Evolutionary conservation across 1,140 invertebrate species (phyloP), one percentile per base, ranked within the genome.

Genomic region (Drosophila rufa): DNA sequence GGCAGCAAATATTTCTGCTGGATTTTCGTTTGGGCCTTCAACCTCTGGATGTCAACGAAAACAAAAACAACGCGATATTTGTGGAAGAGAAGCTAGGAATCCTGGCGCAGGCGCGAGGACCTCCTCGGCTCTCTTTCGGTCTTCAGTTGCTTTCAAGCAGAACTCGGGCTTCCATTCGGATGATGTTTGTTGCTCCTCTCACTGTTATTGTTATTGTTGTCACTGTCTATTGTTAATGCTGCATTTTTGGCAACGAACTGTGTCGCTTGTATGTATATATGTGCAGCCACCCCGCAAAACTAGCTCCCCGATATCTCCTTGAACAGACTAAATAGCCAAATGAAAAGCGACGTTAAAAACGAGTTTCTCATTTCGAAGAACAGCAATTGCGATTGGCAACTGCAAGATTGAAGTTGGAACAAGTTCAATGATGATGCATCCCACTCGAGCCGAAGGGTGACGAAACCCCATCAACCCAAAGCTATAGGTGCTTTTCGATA

Each of bases 241-340:
- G 51, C 17, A 62, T 51, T 71, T 73, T 80, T 66, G 75, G 65
- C 73, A 68, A 67, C 65, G 48, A 90, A 79, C 71, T 85, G 75
- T 85, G 71, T 77, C 80, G 73, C 53, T 76, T 62, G 81, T 90
- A 53, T 85, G 81, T 90, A 82, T 90, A 71, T 59, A 75, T 61
- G 65, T 50, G n/a, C 43, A 36, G 19, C 4, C 12, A 4, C 27
- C 27, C 17, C 30, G 15, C 14, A 9, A 30, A 55, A 7, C 42
- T n/a, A 43, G 50, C 33, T 53, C 33, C 33, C 22, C 25, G 22
- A 14, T 57, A 36, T 47, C 43, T 56, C 43, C 42, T 25, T 45
- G n/a, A 33, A 15, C 25, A 22, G 15, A 42, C 36, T 30, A 81
- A 47, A 67, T 9, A 64, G 45, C 46, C 14, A 80, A 70, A 74